These are phyloP conservation scores for Nephrotoma flavescens DNA, from an alignment of 2,888 invertebrate species.

Conservation along the genomic window DNA sequence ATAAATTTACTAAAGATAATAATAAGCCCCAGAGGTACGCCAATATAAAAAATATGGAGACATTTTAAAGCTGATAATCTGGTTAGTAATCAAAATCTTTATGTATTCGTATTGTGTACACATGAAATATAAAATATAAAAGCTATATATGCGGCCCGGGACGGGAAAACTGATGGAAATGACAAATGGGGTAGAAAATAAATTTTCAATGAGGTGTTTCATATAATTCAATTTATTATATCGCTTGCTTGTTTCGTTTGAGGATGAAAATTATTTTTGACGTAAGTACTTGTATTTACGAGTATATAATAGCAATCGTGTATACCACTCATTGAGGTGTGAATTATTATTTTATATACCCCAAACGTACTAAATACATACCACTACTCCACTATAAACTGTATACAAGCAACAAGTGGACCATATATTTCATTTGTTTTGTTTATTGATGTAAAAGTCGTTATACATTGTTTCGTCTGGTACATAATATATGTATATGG, in stretches of 20 bases:
- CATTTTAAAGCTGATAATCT: background rate
- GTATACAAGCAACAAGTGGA: background rate
- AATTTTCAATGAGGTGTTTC: background rate
- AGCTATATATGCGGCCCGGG: background rate
- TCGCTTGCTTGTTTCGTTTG: background rate
- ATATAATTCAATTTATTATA: background rate
- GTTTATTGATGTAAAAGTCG: no score
- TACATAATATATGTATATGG: no score
- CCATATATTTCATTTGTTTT: background rate
- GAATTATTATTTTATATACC: background rate
- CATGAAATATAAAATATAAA: background rate
- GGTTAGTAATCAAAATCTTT: background rate
- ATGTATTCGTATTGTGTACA: background rate
- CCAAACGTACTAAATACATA: background rate
- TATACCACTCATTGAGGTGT: background rate
- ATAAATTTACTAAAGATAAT: background rate
- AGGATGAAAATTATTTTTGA: background rate
- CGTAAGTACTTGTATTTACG: background rate
- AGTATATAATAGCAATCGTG: background rate
- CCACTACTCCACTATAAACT: background rate
- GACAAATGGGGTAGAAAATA: background rate
- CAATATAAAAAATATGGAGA: background rate
- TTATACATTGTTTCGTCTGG: no score
- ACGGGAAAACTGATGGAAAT: background rate
- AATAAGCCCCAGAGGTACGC: background rate